A percentile compares a stretch with the other conserved stretches of the same genome.
Evolutionary conservation across 2,113 vertebrate genomes (phyloP).

Genomic region (Calyptommatus sinebrachiatus): DNA sequence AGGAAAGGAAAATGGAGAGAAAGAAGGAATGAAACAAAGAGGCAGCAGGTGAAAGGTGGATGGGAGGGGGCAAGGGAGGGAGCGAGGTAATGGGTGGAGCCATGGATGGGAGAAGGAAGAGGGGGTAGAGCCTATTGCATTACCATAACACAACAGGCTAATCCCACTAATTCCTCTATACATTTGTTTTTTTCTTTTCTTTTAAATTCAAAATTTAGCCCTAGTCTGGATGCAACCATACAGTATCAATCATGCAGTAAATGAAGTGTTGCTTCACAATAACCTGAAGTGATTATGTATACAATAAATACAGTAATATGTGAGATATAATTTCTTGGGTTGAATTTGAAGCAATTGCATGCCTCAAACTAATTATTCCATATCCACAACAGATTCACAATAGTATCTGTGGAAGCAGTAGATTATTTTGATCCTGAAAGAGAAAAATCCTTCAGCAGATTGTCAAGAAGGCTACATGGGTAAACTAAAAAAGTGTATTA

Average conservation of each 20-base stretch:
- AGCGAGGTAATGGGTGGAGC: no score
- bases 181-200: not conserved
- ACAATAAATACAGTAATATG: no score
- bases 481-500: not conserved
- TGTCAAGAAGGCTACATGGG: not conserved
- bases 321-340: not conserved
- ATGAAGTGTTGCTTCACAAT: no score
- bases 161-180: not conserved
- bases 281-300: no score
- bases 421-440: not conserved
- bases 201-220: no score
- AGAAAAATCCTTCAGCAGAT: not conserved
- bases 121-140: not conserved
- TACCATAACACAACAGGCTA: not conserved
- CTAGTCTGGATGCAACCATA: no score
- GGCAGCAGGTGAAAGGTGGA: no score
- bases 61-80: no score
- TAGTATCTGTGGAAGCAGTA: not conserved
- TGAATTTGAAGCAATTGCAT: no score
- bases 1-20: not conserved
- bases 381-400: not conserved
- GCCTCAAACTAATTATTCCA: not conserved
- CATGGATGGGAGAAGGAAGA: no score
- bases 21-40: not conserved
- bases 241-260: no score